Evolutionary conservation across 2,113 vertebrate genomes (phyloP).

Genomic region (Alectura lathami): DNA sequence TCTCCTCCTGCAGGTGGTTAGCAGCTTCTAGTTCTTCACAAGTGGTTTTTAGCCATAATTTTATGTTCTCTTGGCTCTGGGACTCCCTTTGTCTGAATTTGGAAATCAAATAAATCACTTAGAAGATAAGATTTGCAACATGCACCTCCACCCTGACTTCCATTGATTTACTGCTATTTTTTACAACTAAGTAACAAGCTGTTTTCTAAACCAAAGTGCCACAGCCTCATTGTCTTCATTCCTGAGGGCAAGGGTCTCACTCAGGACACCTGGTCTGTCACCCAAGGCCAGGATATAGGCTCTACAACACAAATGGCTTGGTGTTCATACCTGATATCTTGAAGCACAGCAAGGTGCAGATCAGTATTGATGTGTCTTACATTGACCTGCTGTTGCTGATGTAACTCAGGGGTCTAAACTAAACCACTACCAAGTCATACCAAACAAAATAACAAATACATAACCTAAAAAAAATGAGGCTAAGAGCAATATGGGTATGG

Average conservation of each 20-base stretch:
- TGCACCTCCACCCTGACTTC: not conserved
- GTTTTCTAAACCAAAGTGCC: not conserved
- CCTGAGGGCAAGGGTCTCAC: not conserved
- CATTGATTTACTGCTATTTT: not conserved
- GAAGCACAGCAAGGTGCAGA: too few relatives aligned
- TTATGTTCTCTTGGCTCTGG: slow-evolving; percentile 71
- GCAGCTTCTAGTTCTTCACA: slow-evolving; percentile 75
- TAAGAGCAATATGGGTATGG: not conserved
- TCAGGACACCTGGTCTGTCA: not conserved
- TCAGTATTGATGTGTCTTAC: slow-evolving; percentile 67
- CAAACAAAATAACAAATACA: not conserved
- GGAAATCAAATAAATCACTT: not conserved
- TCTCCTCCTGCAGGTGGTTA: slow-evolving; percentile 65
- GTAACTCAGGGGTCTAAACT: slow-evolving; percentile 65
- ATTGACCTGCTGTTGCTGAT: slow-evolving; percentile 68
- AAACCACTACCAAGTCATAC: not conserved
- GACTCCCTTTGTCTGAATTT: slow-evolving; percentile 75
- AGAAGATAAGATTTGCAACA: not conserved
- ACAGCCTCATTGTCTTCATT: not conserved
- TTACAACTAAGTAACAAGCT: not conserved
- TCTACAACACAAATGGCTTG: not conserved
- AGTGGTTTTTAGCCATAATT: slow-evolving; percentile 76
- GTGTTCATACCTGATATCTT: slow-evolving; percentile 76
- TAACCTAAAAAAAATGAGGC: not conserved
- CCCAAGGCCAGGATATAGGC: not conserved